Conservation (phyloP, 1,140 invertebrate species). For the Drosophila sechellia region DNA sequence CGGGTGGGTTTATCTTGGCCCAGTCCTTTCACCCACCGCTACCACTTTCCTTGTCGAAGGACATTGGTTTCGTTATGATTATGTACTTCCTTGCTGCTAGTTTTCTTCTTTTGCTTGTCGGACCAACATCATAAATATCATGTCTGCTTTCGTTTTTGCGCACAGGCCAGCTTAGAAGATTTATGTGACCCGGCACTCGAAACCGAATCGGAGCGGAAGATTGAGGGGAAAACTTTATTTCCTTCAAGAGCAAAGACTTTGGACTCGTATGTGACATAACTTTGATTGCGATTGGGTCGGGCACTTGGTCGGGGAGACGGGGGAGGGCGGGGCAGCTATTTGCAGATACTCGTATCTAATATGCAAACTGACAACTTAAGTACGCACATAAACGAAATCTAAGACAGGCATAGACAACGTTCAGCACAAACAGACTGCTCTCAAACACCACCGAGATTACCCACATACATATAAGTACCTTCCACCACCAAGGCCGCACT, state of each 20-base stretch:
- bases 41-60: conserved; percentile 35
- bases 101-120: conserved; percentile 38
- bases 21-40: conserved; percentile 14
- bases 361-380: conserved; percentile 81
- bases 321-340: conserved; percentile 18
- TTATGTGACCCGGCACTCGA: conserved; percentile 47
- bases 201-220: conserved; percentile 6
- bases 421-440: conserved; percentile 42
- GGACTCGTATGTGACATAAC: conserved; percentile 66
- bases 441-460: conserved; percentile 32
- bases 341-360: conserved; percentile 53
- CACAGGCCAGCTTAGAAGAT: conserved; percentile 53
- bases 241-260: conserved; percentile 22
- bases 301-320: background rate
- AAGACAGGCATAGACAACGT: conserved; percentile 57
- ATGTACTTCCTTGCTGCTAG: conserved; percentile 42
- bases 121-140: conserved; percentile 70
- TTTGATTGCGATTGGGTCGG: conserved; percentile 76
- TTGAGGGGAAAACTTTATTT: conserved; percentile 50
- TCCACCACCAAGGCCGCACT: conserved; percentile 1
- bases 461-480: conserved; percentile 1
- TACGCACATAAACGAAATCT: conserved; percentile 67
- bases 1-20: conserved; percentile 20
- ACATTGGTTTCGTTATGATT: conserved; percentile 65
- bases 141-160: conserved; percentile 58